Evolutionary conservation across 2,888 invertebrate species (phyloP), one percentile per base, ranked within the genome.

Genomic region (Coelopa pilipes): DNA sequence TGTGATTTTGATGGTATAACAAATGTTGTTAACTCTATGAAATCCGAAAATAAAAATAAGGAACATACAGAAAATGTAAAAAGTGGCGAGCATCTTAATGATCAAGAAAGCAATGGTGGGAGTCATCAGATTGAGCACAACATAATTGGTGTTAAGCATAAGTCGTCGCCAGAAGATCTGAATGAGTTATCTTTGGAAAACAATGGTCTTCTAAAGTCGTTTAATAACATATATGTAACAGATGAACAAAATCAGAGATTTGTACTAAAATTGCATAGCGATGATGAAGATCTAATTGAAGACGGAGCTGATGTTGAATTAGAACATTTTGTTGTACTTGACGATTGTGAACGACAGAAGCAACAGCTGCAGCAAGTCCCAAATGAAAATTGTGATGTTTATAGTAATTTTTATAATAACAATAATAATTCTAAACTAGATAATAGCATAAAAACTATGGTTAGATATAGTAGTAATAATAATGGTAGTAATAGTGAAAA

Each of bases 141-240:
- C 34, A 4, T 34, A 34, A 34, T 34, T 7, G 34, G 7, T 34
- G 7, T 2, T 4, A 34, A 34, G 2, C 34, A 34, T 34, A 34
- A 4, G 7, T 17, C 19, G 12, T 7, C 67, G 67, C 55, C 70
- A 17, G 70, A 71, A 49, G 66, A 73, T 50, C 34, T 34, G 7
- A 34, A 34, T 4, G 55, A 72, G 47, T 76, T 83, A 46, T 76
- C 81, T 9, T 59, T 76, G 21, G 70, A 78, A 67, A 86, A 86
- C 72, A 86, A 86, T 79, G 77, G 76, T 46, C 79, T 85, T 73
- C 76, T 87, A 45, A 72, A 78, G 59, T 82, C 86, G 45, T 87
- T 87, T 69, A 86, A 87, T 81, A 81, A 79, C 68, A 84, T 86
- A 70, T 79, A 76, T 74, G 72, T 77, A 11, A 77, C 76, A 10